Percentiles rank a stretch among this genome's conserved stretches.
These are phyloP conservation scores for Bovichtus diacanthus DNA, from an alignment of 2,797 vertebrate genomes.

Conservation along the genomic window DNA sequence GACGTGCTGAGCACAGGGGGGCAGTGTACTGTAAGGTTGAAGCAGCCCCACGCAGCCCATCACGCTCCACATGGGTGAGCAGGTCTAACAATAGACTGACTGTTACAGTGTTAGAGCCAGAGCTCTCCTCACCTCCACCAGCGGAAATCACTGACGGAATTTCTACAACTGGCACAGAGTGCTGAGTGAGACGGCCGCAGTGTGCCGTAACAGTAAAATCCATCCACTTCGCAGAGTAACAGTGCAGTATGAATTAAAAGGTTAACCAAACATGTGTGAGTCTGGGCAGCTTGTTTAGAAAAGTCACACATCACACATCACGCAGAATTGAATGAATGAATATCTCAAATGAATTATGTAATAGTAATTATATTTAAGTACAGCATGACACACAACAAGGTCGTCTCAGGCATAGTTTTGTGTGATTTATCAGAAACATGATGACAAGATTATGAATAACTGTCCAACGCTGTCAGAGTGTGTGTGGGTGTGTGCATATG, in stretches of 20 bases:
- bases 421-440: constrained; percentile 58
- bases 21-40: constrained; percentile 73
- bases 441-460: constrained; percentile 51
- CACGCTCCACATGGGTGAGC: constrained; percentile 54
- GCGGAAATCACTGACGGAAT: constrained; percentile 70
- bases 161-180: constrained; percentile 63
- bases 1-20: constrained; percentile 75
- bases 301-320: constrained; percentile 47
- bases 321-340: constrained; percentile 57
- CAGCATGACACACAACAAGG: constrained; percentile 22
- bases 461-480: constrained; percentile 44
- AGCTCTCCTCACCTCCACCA: constrained; percentile 74
- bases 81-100: constrained; percentile 73
- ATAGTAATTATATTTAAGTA: constrained; percentile 18
- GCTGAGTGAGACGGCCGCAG: constrained; percentile 55
- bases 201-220: constrained; percentile 46
- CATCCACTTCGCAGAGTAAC: constrained; percentile 54
- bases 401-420: constrained; percentile 18
- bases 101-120: constrained; percentile 69
- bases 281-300: constrained; percentile 51
- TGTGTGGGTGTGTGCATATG: constrained; percentile 41
- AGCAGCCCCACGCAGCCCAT: constrained; percentile 41
- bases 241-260: constrained; percentile 49
- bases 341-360: constrained; percentile 52
- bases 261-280: constrained; percentile 66